Percentiles rank a stretch among this genome's conserved stretches.
Evolutionary conservation across 2,888 invertebrate species (phyloP).

Genomic region (Pristionchus entomophagus): DNA sequence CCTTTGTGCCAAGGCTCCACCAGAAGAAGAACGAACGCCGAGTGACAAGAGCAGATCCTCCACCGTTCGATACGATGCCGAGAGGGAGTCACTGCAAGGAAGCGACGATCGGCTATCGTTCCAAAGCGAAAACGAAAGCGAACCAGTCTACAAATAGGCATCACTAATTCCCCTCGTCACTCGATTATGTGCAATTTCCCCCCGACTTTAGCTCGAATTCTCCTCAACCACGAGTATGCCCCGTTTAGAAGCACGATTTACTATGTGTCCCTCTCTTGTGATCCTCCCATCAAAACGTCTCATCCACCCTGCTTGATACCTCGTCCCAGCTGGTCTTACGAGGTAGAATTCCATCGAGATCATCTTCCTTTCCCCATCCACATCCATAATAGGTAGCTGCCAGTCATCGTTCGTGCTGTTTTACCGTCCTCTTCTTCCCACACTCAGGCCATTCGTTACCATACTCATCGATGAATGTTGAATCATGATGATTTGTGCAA

Average conservation of each 20-base stretch:
- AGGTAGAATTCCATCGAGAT: slow-evolving; percentile 19
- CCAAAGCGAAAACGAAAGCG: not conserved
- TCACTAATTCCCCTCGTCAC: not conserved
- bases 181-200: not conserved
- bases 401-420: not conserved
- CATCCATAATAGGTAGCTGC: slow-evolving; percentile 16
- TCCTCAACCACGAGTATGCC: not conserved
- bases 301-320: not conserved
- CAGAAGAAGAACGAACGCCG: not conserved
- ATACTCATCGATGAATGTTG: too few species aligned
- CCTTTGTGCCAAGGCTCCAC: not conserved
- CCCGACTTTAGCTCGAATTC: slow-evolving; percentile 4
- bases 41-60: not conserved
- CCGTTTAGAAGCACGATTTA: not conserved
- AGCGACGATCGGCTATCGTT: not conserved
- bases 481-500: too few species aligned
- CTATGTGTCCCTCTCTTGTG: not conserved
- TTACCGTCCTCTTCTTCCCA: too few species aligned
- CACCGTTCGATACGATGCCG: slow-evolving; percentile 10
- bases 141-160: not conserved
- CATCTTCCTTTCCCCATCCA: not conserved
- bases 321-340: not conserved
- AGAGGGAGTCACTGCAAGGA: not conserved
- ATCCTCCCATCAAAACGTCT: not conserved
- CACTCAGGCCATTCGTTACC: too few species aligned